Evolutionary conservation across 2,113 vertebrate species (phyloP).

Genomic region (Condylura cristata): DNA sequence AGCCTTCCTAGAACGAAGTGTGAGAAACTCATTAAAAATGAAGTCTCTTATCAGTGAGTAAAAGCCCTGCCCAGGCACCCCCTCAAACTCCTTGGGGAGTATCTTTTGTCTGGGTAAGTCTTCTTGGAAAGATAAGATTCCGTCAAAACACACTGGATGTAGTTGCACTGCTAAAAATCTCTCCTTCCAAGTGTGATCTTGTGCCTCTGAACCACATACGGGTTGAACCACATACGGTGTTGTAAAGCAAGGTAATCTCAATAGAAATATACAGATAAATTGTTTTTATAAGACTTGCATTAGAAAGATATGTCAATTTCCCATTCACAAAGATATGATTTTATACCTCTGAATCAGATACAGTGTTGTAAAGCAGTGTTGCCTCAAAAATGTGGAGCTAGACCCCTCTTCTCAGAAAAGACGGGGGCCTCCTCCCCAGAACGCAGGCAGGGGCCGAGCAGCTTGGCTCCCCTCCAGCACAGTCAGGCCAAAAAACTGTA

Average conservation of each 20-base stretch:
- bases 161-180: background rate
- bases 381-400: too few relatives aligned
- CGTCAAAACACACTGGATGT: constrained; percentile 6
- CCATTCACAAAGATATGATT: too few relatives aligned
- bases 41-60: background rate
- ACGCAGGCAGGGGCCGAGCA: background rate
- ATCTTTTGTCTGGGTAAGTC: constrained; percentile 26
- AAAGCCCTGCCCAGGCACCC: background rate
- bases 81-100: background rate
- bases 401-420: background rate
- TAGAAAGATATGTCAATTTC: too few relatives aligned
- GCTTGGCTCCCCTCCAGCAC: constrained; percentile 64
- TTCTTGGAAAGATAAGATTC: constrained; percentile 19
- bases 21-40: constrained; percentile 43
- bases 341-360: too few relatives aligned
- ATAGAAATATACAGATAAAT: too few relatives aligned
- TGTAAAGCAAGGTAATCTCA: too few relatives aligned
- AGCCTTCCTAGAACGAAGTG: background rate
- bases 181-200: too few relatives aligned
- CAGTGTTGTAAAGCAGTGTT: too few relatives aligned
- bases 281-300: too few relatives aligned
- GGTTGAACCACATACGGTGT: too few relatives aligned
- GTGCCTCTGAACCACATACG: too few relatives aligned
- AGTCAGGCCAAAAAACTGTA: background rate
- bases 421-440: background rate